Evolutionary conservation across 1,140 invertebrate species (phyloP), one percentile per base, ranked within the genome.

Genomic region (Drosophila malerkotliana): DNA sequence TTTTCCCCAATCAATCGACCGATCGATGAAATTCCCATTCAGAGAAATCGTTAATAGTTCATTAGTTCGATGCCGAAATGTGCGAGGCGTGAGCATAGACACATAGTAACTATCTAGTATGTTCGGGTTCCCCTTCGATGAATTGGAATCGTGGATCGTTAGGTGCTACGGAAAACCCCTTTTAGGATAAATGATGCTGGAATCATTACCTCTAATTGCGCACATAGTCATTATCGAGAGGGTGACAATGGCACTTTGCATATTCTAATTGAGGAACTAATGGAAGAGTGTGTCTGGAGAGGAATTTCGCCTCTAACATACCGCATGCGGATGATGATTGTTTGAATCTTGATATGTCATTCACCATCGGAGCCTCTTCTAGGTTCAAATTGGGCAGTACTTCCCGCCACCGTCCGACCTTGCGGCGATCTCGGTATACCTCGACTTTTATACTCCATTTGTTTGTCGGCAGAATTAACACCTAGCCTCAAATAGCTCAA

Each of bases 381-480:
- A 57, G 47, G 0, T 9, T 21, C 28, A 12, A 53, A 44, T 44
- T 44, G 41, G 41, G 41, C n/a, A 18, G 34, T 37, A 37, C 34
- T 54, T 55, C 39, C 64, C 60, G 62, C 41, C 15, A 41, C 30
- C 9, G 2, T 3, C 14, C 28, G 45, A 49, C 66, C 66, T 69
- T 69, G 64, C 12, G 1, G 63, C 28, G n/a, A 21, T 21, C 44
- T 55, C n/a, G 28, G 30, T 10, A n/a, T 21, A 3, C 21, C 21
- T 62, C 60, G 30, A n/a, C 32, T 24, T 54, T 72, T 48, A 61
- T 57, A 66, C 41, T 61, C 59, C 61, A 60, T 57, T 58, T 58
- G 59, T 81, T 87, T 82, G 75, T 51, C 26, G 28, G 73, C 21
- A 34, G 58, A 85, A 87, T 85, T 85, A 85, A 55, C 82, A 75